Base-by-base conservation (phyloP, 2,113 vertebrate genomes). In the Phoenicopterus ruber region DNA sequence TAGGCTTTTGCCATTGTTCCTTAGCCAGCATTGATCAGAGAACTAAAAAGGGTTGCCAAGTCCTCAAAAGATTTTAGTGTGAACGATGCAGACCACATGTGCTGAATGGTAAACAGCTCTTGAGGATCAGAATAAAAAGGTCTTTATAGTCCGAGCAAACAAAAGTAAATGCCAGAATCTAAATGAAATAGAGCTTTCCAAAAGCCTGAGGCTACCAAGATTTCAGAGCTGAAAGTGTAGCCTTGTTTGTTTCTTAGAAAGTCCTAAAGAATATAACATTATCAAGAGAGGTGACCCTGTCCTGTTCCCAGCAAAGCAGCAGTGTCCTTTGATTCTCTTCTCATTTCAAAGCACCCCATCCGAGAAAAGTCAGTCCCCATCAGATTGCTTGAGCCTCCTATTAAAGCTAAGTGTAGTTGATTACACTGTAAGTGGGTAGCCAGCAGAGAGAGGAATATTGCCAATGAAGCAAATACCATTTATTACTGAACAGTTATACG, bases 101-200 rank as follows among this genome's bases (percentile, higher is more conserved):
- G 96, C 94, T 80, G 87, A 93, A 97, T 94, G 86, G 94, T 97
- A 97, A 97, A 97, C 94, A 96, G 95, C 77, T 95, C 95, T 94
- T 82, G 15, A 36, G 91, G 77, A 96, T 95, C 93, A 83, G 92
- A 95, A 97, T 97, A 96, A 96, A 97, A 98, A 97, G 65, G 89
- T 66, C 94, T 97, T 97, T 98, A 97, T 96, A 94, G 88, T 69
- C 86, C 88, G 5, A 93, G 79, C 85, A 96, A 97, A 94, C 93
- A 95, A 82, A 79, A 90, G 90, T 76, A 91, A 87, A 97, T 81
- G 94, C 95, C 97, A 97, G 93, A 83, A 92, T 93, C 95, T 90
- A 95, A 94, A 92, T 81, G 71, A 97, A 97, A 95, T 19, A 74
- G 71, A 95, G 70, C 13, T 89, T 93, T 80, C 93, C 89, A 81